Conservation (phyloP, 1,140 invertebrate species). For the Uloborus diversus region DNA sequence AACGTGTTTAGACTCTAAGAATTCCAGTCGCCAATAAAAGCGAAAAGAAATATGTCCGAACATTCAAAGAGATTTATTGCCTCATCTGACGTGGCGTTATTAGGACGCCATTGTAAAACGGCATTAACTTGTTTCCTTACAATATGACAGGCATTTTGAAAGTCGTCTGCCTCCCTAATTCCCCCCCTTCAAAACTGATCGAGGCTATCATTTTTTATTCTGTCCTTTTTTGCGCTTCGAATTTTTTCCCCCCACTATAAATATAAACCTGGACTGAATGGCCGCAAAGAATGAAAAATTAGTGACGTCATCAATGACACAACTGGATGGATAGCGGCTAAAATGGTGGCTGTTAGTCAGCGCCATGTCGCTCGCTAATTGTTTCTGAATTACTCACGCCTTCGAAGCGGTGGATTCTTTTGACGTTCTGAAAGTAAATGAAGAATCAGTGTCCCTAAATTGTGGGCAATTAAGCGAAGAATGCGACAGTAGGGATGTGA, state of each 20-base stretch:
- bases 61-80: slow-evolving; percentile 40
- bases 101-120: slow-evolving; percentile 49
- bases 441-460: slow-evolving; percentile 27
- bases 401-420: slow-evolving; percentile 25
- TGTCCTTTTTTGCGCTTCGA: not conserved
- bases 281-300: not conserved
- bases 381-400: slow-evolving; percentile 45
- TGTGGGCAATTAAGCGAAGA: not conserved
- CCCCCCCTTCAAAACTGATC: not conserved
- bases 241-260: not conserved
- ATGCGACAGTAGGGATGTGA: not conserved
- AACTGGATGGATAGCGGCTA: slow-evolving; percentile 17
- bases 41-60: slow-evolving; percentile 15
- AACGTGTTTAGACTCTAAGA: slow-evolving; percentile 54
- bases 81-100: slow-evolving; percentile 46
- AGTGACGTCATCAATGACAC: slow-evolving; percentile 21
- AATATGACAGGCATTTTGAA: slow-evolving; percentile 48
- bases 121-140: slow-evolving; percentile 54
- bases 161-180: not conserved
- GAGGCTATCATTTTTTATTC: slow-evolving; percentile 10
- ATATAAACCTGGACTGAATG: slow-evolving; percentile 29
- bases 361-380: slow-evolving; percentile 49
- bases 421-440: not conserved
- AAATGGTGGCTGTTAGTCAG: slow-evolving; percentile 42
- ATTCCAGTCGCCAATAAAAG: slow-evolving; percentile 24